Base-by-base conservation (phyloP, 2,113 vertebrate genomes). In the Sitta europaea region DNA sequence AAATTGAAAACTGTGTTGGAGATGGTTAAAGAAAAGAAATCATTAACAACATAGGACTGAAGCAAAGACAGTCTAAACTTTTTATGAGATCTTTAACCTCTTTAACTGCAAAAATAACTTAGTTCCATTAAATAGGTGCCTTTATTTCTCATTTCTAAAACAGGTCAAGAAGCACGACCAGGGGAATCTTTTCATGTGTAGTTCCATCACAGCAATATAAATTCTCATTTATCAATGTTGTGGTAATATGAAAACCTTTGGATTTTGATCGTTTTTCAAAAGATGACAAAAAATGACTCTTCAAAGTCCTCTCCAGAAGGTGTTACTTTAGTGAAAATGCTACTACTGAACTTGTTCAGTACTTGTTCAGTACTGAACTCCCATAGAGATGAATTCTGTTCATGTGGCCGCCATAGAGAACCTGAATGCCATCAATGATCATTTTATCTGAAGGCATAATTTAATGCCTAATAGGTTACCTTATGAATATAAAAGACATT, bases 221-320 rank as follows among this genome's bases (percentile, higher is more conserved):
- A 95, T 92, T 93, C 91, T 91, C 89, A 88, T 95, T 90, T 76
- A 80, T 80, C 84, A 81, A 71, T 42, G 29, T 35, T 8, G 1
- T 25, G 72, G 40, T 42, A 94, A 91, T 88, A 90, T 23, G 61
- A 95, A 95, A 97, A 83, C 78, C 82, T 93, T 83, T 57, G 59
- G 79, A n/a, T 73, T 97, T 92, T 95, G 96, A 96, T 96, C 42
- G 67, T 63, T 91, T 91, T 96, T 91, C 67, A 92, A 76, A 95
- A 95, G 92, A 95, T 72, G 67, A 88, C 90, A 95, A 90, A 80
- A 94, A 94, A 68, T 31, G 73, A 94, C 87, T 93, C 70, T 93
- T 93, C 87, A 92, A 97, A 96, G 91, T 91, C 61, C 45, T 92
- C 92, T 92, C 92, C 68, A 94, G 86, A 95, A 95, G 93, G 90